These are phyloP conservation scores for Connochaetes taurinus DNA, from an alignment of 2,113 vertebrate species.

Conservation along the genomic window DNA sequence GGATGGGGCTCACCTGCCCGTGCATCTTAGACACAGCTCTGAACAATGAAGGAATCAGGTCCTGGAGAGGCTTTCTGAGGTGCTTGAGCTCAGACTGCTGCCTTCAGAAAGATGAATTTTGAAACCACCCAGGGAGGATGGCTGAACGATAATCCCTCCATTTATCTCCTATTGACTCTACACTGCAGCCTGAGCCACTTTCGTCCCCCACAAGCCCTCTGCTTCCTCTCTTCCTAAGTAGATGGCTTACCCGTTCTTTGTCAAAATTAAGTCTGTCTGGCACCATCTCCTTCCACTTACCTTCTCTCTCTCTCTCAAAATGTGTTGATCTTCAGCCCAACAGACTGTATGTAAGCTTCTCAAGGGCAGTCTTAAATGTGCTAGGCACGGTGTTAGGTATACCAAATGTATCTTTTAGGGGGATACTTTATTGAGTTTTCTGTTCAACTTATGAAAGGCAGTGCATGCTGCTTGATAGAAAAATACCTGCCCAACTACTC, in stretches of 20 bases:
- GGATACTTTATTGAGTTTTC: not conserved
- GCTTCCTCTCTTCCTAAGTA: not conserved
- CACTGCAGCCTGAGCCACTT: not conserved
- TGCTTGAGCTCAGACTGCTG: not conserved
- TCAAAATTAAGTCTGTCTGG: not conserved
- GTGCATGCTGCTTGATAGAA: not conserved
- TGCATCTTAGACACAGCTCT: not conserved
- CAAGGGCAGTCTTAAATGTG: not conserved
- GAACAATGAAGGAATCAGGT: not conserved
- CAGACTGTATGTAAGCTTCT: not conserved
- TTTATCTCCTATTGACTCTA: not conserved
- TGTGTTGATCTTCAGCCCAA: not conserved
- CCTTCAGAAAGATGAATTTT: conserved; percentile 18
- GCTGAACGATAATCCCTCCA: not conserved
- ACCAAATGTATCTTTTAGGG: not conserved
- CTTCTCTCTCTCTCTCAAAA: not conserved
- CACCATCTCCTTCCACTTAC: not conserved
- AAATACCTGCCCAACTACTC: not conserved
- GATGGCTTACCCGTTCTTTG: not conserved
- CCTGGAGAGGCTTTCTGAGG: not conserved
- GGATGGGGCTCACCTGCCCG: not conserved
- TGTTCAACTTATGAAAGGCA: not conserved
- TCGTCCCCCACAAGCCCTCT: not conserved
- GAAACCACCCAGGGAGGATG: not conserved
- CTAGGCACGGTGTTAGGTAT: not conserved